A percentile compares a stretch with the other conserved stretches of the same genome.
Conservation (phyloP, 1,140 invertebrate genomes). For the Drosophila watanabei region DNA sequence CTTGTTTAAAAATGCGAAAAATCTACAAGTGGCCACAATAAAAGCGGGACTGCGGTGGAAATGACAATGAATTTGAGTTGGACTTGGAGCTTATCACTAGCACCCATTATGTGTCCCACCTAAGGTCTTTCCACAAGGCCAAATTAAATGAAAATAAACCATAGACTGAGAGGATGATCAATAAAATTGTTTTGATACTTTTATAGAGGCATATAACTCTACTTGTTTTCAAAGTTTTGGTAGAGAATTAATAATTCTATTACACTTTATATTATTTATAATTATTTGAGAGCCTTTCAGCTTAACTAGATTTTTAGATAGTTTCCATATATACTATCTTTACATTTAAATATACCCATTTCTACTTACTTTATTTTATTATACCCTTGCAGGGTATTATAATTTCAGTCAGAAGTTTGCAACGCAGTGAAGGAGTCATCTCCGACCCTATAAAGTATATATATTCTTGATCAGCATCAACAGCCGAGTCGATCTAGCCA, state of each 20-base stretch:
- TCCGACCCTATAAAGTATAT: no score
- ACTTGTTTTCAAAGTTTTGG: not conserved
- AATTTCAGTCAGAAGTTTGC: no score
- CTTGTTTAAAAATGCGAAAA: conserved; percentile 68
- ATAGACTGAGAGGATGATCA: not conserved
- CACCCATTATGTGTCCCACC: conserved; percentile 24
- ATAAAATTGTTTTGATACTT: not conserved
- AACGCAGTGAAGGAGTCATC: no score
- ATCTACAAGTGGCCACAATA: conserved; percentile 70
- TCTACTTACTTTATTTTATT: not conserved
- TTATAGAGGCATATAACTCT: not conserved
- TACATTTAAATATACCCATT: not conserved
- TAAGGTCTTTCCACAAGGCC: conserved; percentile 29
- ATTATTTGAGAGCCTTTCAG: not conserved
- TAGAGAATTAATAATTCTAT: not conserved
- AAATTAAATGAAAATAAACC: not conserved
- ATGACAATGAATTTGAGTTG: conserved; percentile 64
- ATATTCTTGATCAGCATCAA: no score
- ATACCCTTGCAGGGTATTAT: no score
- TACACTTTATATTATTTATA: not conserved
- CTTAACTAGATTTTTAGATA: not conserved
- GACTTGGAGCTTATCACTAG: conserved; percentile 41
- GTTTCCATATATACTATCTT: not conserved
- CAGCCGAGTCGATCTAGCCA: no score
- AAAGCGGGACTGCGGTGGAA: conserved; percentile 45